Conservation (phyloP, 53 echinoderm and acorn worm species). For the Temnopleurus reevesii region DNA sequence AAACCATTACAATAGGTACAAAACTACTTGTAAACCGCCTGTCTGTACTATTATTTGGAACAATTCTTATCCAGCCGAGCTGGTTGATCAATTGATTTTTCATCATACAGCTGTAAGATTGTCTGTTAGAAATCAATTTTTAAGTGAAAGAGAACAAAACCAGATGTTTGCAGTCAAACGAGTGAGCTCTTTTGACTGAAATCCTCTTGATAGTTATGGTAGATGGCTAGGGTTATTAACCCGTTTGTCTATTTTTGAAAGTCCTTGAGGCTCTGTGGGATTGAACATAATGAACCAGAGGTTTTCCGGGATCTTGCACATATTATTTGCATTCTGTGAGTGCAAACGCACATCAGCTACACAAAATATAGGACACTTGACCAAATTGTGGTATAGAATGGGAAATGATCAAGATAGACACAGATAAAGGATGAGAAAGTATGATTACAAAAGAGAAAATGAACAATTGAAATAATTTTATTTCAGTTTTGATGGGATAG, state of each 20-base stretch:
- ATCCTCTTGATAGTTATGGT: neutral
- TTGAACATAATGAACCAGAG: neutral
- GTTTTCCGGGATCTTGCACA: too few relatives aligned
- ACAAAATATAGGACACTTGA: too few relatives aligned
- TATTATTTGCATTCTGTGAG: too few relatives aligned
- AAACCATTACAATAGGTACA: neutral
- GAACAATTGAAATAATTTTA: too few relatives aligned
- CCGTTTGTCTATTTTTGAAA: neutral
- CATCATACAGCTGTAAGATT: neutral
- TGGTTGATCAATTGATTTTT: neutral
- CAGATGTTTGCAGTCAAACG: conserved; percentile 6
- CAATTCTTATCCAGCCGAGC: neutral
- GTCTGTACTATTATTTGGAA: neutral
- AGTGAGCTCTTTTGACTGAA: neutral
- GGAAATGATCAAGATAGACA: too few relatives aligned
- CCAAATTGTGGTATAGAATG: too few relatives aligned
- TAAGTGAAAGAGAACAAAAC: conserved; percentile 6
- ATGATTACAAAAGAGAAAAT: too few relatives aligned
- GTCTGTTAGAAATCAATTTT: conserved; percentile 7
- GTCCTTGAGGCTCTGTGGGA: conserved; percentile 11
- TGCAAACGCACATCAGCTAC: too few relatives aligned
- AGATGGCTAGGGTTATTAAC: neutral
- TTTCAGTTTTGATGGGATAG: too few relatives aligned
- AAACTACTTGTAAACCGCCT: neutral
- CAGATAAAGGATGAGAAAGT: too few relatives aligned